These are phyloP conservation scores for Trypoxylus dichotomus DNA, from an alignment of 1,140 invertebrate species.

Conservation along the genomic window DNA sequence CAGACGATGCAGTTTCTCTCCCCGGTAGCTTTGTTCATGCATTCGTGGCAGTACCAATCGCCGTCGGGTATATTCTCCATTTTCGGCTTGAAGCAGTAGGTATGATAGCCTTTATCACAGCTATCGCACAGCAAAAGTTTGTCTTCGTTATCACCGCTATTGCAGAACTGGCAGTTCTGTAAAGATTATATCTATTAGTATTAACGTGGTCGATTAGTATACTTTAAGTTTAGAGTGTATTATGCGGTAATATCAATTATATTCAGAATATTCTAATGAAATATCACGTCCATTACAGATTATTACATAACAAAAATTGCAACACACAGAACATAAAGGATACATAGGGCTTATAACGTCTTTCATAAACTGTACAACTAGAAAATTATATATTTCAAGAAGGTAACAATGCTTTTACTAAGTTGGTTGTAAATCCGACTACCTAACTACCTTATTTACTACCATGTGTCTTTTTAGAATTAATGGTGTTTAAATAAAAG, in stretches of 20 bases:
- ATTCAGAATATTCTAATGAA: too few species aligned
- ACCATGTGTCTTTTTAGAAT: too few species aligned
- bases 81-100: constrained; percentile 96
- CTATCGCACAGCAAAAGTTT: constrained; percentile 93
- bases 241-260: not conserved
- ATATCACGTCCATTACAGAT: too few species aligned
- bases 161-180: constrained; percentile 96
- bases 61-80: constrained; percentile 96
- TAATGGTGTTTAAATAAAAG: too few species aligned
- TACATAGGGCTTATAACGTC: too few species aligned
- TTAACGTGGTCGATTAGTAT: not conserved
- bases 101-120: constrained; percentile 97
- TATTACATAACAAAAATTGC: too few species aligned
- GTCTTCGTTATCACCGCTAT: constrained; percentile 94
- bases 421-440: too few species aligned
- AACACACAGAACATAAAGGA: too few species aligned
- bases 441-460: too few species aligned
- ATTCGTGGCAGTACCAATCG: constrained; percentile 97
- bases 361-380: too few species aligned
- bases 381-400: too few species aligned
- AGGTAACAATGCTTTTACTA: too few species aligned
- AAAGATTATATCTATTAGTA: constrained; percentile 49
- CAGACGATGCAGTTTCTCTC: constrained; percentile 87
- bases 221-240: not conserved
- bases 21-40: constrained; percentile 92